Percentiles rank a stretch among this genome's conserved stretches.
Conservation (phyloP, 2,888 invertebrate genomes). For the Cryptops parisi region DNA sequence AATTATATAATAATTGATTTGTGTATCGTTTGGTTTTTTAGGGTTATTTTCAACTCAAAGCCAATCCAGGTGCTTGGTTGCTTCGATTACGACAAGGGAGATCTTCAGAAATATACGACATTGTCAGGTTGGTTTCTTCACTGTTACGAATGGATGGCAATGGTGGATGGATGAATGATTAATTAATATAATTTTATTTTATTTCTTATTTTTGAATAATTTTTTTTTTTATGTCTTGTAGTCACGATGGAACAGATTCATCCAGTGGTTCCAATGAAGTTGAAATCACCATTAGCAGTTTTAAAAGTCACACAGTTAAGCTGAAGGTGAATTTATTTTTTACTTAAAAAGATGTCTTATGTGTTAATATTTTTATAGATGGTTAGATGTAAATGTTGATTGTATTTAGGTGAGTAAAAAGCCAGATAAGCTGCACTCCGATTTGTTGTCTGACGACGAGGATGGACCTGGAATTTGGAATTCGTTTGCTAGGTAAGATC, state of each 20-base stretch:
- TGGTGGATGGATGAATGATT: too few relatives aligned
- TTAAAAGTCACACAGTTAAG: constrained; percentile 81
- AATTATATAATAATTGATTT: too few relatives aligned
- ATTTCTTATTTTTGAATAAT: neutral
- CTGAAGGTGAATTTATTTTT: constrained; percentile 48
- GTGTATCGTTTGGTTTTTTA: too few relatives aligned
- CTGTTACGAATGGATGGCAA: too few relatives aligned
- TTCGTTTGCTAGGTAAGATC: constrained; percentile 67
- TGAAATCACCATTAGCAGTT: constrained; percentile 62
- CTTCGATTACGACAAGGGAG: constrained; percentile 78
- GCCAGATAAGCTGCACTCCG: constrained; percentile 68
- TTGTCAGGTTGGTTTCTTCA: too few relatives aligned
- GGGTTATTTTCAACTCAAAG: constrained; percentile 97
- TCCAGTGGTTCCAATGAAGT: constrained; percentile 52
- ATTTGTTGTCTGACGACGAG: constrained; percentile 66
- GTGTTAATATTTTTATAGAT: neutral
- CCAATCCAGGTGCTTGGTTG: constrained; percentile 93
- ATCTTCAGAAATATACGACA: constrained; percentile 88
- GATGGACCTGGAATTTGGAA: constrained; percentile 70
- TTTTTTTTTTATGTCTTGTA: constrained; percentile 26
- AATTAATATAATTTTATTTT: constrained; percentile 1
- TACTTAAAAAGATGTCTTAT: neutral
- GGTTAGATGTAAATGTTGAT: neutral
- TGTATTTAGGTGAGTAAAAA: constrained; percentile 50
- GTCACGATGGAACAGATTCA: constrained; percentile 62